Evolutionary conservation across 2,888 invertebrate genomes (phyloP), one percentile per base, ranked within the genome.

Genomic region (Aricia artaxerxes): DNA sequence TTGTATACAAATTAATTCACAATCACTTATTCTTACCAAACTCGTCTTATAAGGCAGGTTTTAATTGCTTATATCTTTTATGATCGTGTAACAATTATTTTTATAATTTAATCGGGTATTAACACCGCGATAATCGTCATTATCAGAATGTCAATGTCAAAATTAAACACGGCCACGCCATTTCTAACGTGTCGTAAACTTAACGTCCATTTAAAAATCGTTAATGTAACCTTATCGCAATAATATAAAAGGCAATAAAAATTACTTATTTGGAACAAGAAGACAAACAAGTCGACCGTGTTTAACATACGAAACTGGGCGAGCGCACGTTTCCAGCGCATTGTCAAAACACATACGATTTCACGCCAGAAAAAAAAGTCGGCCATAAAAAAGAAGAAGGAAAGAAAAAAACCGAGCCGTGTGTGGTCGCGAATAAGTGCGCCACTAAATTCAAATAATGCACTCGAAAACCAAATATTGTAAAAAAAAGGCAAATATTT

Each of bases 331-430:
- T 88, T 89, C 87, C 83, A 82, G 81, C 84, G 88, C 89, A 92
- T 94, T 94, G 94, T 94, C 93, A 93, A 91, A 94, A 94, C 92
- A 93, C 90, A 90, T 90, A 93, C 92, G 92, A 92, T 92, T 92
- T 90, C 89, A 89, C 90, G 88, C 86, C 86, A 86, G 85, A 82
- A 83, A 80, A 84, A 84, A 87, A 85, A 49, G 49, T 49, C 16
- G 57, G 16, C 57, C 57, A 16, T 57, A 57, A 57, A 86, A 79
- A 86, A 86, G 83, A 83, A 84, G 57, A 57, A 57, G 57, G 53
- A 82, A 83, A 85, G 82, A 83, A 84, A 84, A 83, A 82, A 80
- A 81, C 77, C 82, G 80, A 85, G 81, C 85, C 86, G 90, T 88
- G 92, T 92, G 92, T 92, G 92, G 92, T 92, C 89, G 85, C 89